Conservation (phyloP, 2,797 vertebrate genomes). For the Anas georgica region DNA sequence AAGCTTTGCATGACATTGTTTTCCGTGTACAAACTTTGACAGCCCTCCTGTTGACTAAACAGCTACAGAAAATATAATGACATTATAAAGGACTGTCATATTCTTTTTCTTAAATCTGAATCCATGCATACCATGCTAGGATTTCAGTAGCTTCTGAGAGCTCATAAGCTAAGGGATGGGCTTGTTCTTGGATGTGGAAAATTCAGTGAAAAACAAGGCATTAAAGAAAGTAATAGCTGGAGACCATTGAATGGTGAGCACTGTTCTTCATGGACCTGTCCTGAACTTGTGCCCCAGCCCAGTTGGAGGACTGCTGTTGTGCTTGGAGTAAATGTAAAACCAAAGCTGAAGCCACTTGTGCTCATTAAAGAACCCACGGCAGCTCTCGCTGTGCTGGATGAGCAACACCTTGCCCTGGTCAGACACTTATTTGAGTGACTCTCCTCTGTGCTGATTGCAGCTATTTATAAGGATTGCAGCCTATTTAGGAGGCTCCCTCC, state of each 20-base stretch:
- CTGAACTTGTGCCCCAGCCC: conserved; percentile 5
- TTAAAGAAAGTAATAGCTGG: conserved; percentile 43
- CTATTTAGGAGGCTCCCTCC: not conserved
- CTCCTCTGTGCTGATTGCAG: not conserved
- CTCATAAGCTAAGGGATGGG: conserved; percentile 10
- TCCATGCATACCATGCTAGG: not conserved
- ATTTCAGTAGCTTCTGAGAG: not conserved
- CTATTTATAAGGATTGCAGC: not conserved
- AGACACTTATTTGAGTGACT: not conserved
- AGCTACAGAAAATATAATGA: not conserved
- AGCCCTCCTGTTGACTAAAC: not conserved
- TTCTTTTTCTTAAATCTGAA: not conserved
- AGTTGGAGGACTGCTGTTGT: conserved; percentile 37
- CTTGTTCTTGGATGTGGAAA: conserved; percentile 46
- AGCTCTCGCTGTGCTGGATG: not conserved
- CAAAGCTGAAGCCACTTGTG: conserved; percentile 25
- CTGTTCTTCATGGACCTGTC: conserved; percentile 39
- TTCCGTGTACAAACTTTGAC: not conserved
- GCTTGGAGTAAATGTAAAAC: conserved; percentile 55
- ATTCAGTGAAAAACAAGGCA: conserved; percentile 60
- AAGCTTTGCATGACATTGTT: not conserved
- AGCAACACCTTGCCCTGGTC: conserved; percentile 27
- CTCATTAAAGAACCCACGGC: not conserved
- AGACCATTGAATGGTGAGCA: conserved; percentile 51
- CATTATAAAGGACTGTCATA: not conserved